Base-by-base conservation (phyloP, 2,797 vertebrate genomes). In the Gallirallus australis region DNA sequence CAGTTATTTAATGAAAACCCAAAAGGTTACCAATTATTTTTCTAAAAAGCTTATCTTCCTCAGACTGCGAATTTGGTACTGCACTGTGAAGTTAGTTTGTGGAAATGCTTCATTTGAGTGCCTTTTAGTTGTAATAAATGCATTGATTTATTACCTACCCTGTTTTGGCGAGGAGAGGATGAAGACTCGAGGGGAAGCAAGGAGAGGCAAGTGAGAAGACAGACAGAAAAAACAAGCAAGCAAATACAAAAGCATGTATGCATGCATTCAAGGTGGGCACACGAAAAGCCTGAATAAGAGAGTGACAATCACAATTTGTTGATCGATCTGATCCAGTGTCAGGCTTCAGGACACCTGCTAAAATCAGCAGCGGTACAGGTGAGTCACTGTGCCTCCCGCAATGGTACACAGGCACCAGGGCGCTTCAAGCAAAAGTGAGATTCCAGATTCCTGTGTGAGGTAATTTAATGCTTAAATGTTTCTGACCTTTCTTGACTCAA, bases 321-420 rank as follows among this genome's bases (percentile, higher is more conserved):
- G 13, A 59, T 39, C 65, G 45, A 2, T 53, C 77, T 45, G 12
- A 64, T 52, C 12, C 50, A 64, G 7, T 35, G 21, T 25, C 69
- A 79, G 52, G n/a, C 16, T 57, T 84, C 30, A 42, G 27, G 17
- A 33, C 35, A 42, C 3, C 70, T 52, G 54, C 24, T 23, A 71
- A 42, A 79, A 64, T 24, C 63, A 79, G 54, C 31, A 71, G 16
- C n/a, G 39, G 15, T 8, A 82, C 27, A 84, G 50, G 24, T 30
- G 75, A 64, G 30, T 15, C 30, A 37, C 47, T 65, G 7, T 17
- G 2, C 63, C 82, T 65, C 9, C 40, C 21, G 5, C 24, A 68
- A 4, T 2, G 4, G 18, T n/a, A 42, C 0, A 0, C 8, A 11
- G 0, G 0, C 8, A 11, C 18, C 39, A 37, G 28, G 52, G 60